These are phyloP conservation scores for Vireo griseus DNA, from an alignment of 2,797 vertebrate genomes.

Conservation along the genomic window DNA sequence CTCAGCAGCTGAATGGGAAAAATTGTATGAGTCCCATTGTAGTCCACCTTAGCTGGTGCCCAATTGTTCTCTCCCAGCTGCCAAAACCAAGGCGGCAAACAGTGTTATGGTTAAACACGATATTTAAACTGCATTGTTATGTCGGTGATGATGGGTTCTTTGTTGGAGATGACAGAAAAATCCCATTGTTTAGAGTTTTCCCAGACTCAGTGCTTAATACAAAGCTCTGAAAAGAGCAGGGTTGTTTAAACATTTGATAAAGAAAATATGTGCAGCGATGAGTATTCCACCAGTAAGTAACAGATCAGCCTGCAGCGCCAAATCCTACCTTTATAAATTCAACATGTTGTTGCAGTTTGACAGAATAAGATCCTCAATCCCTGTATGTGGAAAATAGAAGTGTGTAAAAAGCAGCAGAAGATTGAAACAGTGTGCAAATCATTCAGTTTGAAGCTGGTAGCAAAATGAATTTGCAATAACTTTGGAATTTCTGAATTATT, in stretches of 20 bases:
- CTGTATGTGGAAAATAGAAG: background rate
- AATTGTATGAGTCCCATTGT: background rate
- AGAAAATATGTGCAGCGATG: background rate
- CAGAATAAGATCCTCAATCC: background rate
- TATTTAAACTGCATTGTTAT: constrained; percentile 46
- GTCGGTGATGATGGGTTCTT: background rate
- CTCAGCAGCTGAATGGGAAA: background rate
- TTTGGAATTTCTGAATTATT: background rate
- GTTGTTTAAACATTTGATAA: constrained; percentile 40
- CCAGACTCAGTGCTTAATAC: background rate
- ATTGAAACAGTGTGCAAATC: background rate
- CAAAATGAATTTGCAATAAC: background rate
- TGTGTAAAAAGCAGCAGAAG: background rate
- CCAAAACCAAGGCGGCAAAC: background rate
- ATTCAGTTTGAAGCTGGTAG: background rate
- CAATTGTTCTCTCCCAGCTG: background rate
- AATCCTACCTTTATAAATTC: background rate
- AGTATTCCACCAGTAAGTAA: background rate
- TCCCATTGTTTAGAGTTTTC: constrained; percentile 54
- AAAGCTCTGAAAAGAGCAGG: background rate
- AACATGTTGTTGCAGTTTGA: background rate
- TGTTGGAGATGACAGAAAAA: constrained; percentile 50
- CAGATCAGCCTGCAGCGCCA: background rate
- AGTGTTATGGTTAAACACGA: background rate
- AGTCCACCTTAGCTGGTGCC: background rate